These are phyloP conservation scores for Drosophila incognita DNA, from an alignment of 2,888 invertebrate genomes.

Conservation along the genomic window DNA sequence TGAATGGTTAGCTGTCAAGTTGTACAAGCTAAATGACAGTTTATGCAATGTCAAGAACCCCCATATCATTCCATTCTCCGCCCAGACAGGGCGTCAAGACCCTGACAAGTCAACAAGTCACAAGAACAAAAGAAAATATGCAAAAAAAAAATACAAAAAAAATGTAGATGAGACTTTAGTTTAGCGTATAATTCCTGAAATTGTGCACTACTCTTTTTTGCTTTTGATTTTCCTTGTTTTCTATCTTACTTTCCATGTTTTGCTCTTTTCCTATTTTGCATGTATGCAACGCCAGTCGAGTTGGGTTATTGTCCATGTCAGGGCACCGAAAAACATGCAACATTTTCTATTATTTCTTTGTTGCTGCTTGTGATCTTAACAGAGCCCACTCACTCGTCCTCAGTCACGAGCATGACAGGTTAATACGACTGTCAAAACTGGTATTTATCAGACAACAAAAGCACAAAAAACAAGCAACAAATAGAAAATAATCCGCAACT, in stretches of 20 bases:
- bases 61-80: conserved; percentile 18
- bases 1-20: conserved; percentile 77
- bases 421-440: conserved; percentile 74
- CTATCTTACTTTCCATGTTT: conserved; percentile 8
- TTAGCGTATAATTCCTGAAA: conserved; percentile 53
- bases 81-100: conserved; percentile 43
- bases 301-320: conserved; percentile 40
- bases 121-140: conserved; percentile 34
- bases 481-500: conserved; percentile 33
- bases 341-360: conserved; percentile 32
- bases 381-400: conserved; percentile 21
- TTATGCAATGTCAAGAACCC: conserved; percentile 68
- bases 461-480: not conserved
- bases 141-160: conserved; percentile 8
- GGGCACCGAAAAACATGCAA: conserved; percentile 58
- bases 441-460: conserved; percentile 61
- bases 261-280: conserved; percentile 7
- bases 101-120: conserved; percentile 59
- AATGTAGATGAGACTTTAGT: conserved; percentile 4
- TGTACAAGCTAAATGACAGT: conserved; percentile 76
- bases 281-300: conserved; percentile 16
- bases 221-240: conserved; percentile 6
- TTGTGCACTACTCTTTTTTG: conserved; percentile 18
- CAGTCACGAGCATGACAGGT: conserved; percentile 63
- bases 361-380: conserved; percentile 47